These are phyloP conservation scores for Scomber japonicus DNA, from an alignment of 2,113 vertebrate genomes.

Conservation along the genomic window DNA sequence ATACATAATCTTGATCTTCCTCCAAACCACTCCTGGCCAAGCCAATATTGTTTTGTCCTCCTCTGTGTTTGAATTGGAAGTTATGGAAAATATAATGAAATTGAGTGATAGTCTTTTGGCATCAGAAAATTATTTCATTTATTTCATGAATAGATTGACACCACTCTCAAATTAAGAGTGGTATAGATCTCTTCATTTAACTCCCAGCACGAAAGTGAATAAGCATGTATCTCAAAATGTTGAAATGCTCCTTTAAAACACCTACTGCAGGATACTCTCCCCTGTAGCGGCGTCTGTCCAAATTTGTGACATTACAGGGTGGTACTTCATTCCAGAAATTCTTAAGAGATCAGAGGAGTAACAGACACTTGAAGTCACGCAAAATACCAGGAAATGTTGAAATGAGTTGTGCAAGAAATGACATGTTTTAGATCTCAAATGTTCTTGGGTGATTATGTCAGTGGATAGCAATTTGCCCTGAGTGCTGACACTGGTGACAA, in stretches of 20 bases:
- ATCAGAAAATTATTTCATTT: too few relatives aligned
- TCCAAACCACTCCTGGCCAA: background rate
- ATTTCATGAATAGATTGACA: too few relatives aligned
- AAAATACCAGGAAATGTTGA: constrained; percentile 20
- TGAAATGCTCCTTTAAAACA: background rate
- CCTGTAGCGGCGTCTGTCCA: background rate
- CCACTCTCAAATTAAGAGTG: too few relatives aligned
- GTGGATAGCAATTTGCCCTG: constrained; percentile 39
- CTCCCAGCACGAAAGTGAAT: too few relatives aligned
- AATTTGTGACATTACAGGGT: constrained; percentile 28
- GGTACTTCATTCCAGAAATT: constrained; percentile 57
- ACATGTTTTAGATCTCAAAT: constrained; percentile 19
- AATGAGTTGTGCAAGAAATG: background rate
- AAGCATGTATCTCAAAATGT: too few relatives aligned
- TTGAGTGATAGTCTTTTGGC: too few relatives aligned
- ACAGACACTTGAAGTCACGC: background rate
- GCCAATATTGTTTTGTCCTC: background rate
- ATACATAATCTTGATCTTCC: too few relatives aligned
- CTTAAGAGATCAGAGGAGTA: constrained; percentile 28
- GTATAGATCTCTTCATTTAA: too few relatives aligned
- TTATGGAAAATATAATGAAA: too few relatives aligned
- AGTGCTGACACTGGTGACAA: constrained; percentile 46
- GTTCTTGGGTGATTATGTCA: constrained; percentile 53
- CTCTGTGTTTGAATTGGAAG: too few relatives aligned
- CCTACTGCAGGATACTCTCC: background rate